Base-by-base conservation (phyloP, 2,797 vertebrate species). In the Sebastes jordani region DNA sequence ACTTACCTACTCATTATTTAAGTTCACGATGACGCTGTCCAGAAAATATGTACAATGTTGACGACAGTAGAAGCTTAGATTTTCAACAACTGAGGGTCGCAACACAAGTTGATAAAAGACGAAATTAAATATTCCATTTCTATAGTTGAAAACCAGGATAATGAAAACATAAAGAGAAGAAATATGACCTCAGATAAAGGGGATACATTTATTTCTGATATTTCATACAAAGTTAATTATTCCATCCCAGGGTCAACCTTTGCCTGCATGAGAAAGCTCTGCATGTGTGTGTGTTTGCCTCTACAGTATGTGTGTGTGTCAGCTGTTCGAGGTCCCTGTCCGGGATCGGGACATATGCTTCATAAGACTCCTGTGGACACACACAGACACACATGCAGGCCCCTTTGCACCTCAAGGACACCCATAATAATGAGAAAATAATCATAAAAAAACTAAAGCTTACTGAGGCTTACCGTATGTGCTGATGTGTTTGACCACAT, bases 261-360 rank as follows among this genome's bases (percentile, higher is more conserved):
- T 74, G 30, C 59, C 61, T 73, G 65, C 70, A 69, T 85, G 76
- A 74, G 63, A 61, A 75, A 32, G 78, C 70, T 56, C 60, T 78
- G 64, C 58, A 10, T 60, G 52, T 46, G 63, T 65, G 36, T 59
- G 22, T 60, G 65, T 59, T 25, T 59, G 58, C 34, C 6, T 58
- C n/a, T 42, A 49, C 18, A 49, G 34, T 42, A 34, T 42, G 14
- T 52, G 61, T 78, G 42, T 76, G 65, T 69, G 66, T 83, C 90
- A 91, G 83, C 90, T 91, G 89, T 71, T 88, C 34, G 1, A 79
- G 75, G 82, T 85, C 87, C 76, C 86, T 63, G 81, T 88, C 74
- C 16, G 61, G 69, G 78, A 87, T 42, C 58, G 63, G 71, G 76
- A 89, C 91, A 93, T 94, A 93, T 93, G 93, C 86, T 91, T 83